Evolutionary conservation across 2,888 invertebrate genomes (phyloP).

Genomic region (Ectobius pallidus): DNA sequence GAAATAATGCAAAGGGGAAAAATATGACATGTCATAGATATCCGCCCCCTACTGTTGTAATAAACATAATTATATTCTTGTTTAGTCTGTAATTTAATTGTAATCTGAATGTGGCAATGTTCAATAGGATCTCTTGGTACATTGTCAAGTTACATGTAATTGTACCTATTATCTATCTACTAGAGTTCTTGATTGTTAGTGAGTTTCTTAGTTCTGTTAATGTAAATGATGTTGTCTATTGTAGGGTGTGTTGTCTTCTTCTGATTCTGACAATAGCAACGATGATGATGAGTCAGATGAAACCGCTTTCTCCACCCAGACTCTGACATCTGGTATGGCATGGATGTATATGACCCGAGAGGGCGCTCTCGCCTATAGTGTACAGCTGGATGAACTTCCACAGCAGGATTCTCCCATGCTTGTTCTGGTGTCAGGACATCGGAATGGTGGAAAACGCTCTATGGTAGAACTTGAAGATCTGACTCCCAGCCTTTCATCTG

Average conservation of each 20-base stretch:
- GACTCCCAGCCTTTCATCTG: conserved; percentile 54
- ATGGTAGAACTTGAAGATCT: conserved; percentile 71
- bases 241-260: conserved; percentile 57
- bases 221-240: conserved; percentile 2
- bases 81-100: too few relatives aligned
- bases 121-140: too few relatives aligned
- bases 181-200: too few relatives aligned
- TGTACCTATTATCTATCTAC: too few relatives aligned
- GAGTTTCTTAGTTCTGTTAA: too few relatives aligned
- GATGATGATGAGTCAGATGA: conserved; percentile 52
- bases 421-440: conserved; percentile 33
- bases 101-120: too few relatives aligned
- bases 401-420: conserved; percentile 37
- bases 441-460: background rate
- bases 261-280: conserved; percentile 29
- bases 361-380: conserved; percentile 78
- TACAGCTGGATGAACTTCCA: conserved; percentile 59
- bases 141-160: too few relatives aligned
- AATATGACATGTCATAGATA: too few relatives aligned
- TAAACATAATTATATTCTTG: too few relatives aligned
- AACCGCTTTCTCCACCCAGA: conserved; percentile 49
- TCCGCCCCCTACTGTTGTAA: too few relatives aligned
- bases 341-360: conserved; percentile 80
- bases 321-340: conserved; percentile 64
- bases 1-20: too few relatives aligned